Evolutionary conservation across 2,797 vertebrate genomes (phyloP), one percentile per base, ranked within the genome.

Genomic region (Hylomyscus alleni): DNA sequence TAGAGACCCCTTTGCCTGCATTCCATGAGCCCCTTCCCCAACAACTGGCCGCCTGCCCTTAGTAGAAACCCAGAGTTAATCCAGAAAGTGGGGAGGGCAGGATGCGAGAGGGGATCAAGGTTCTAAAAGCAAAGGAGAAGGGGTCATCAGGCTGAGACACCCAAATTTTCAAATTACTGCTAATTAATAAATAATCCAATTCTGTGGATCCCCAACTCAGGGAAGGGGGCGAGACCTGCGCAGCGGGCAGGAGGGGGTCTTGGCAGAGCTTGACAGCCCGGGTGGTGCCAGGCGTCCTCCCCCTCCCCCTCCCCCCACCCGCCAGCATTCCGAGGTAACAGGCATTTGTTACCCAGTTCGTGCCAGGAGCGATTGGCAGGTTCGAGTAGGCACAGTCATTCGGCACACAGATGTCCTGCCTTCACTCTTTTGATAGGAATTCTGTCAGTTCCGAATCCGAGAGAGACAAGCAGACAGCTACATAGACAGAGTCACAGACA

Each of bases 351-450:
- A 94, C 98, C 97, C 97, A 95, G 97, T 97, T 97, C 77, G 97
- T 98, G 98, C 98, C 98, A 99, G 97, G 95, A 98, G 97, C 97
- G 98, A 96, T 98, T 99, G 98, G 98, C 98, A 98, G 98, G 97
- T 98, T 98, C 91, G 93, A 98, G 96, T 95, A 97, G 97, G 98
- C 98, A 97, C 98, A 98, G 98, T 97, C 97, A 98, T 98, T 98
- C 98, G 80, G 97, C 97, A 98, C 98, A 97, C 98, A 99, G 98
- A 98, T 99, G 98, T 98, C 98, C 98, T 98, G 97, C 96, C 97
- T 97, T 98, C 98, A 98, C 98, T 98, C 98, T 98, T 97, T 98
- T 98, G 98, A 98, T 98, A 97, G 96, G 98, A 98, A 98, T 96
- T 97, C 97, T 98, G 98, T 98, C 98, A 98, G 98, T 94, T 97